These are phyloP conservation scores for Cottoperca gobio DNA, from an alignment of 2,797 vertebrate genomes.

Conservation along the genomic window DNA sequence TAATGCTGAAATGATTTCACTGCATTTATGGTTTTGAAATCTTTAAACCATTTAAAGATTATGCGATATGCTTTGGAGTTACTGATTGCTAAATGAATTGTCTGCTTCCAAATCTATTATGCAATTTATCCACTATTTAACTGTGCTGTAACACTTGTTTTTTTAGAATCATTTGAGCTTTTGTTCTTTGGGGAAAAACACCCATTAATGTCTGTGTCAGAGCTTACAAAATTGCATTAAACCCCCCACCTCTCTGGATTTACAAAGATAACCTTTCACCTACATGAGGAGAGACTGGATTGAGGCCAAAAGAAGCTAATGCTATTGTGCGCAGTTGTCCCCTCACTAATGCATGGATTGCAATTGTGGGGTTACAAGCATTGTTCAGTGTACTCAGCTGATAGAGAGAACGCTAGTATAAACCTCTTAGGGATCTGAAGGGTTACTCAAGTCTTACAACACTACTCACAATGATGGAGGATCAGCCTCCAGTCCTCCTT, in stretches of 20 bases:
- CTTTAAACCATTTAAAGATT: slow-evolving; percentile 12
- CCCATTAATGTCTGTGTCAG: not conserved
- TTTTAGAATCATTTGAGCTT: slow-evolving; percentile 18
- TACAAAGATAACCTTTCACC: slow-evolving; percentile 68
- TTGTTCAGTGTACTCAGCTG: slow-evolving; percentile 59
- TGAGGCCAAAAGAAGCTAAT: slow-evolving; percentile 70
- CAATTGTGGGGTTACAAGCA: slow-evolving; percentile 40
- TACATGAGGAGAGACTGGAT: slow-evolving; percentile 60
- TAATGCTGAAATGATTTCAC: not conserved
- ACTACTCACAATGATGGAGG: slow-evolving; percentile 58
- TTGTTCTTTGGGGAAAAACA: slow-evolving; percentile 15
- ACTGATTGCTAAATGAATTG: slow-evolving; percentile 25
- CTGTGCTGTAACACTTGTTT: slow-evolving; percentile 14
- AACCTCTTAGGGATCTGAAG: slow-evolving; percentile 75
- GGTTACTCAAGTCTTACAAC: slow-evolving; percentile 67
- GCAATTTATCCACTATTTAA: slow-evolving; percentile 16
- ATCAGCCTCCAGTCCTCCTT: slow-evolving; percentile 56
- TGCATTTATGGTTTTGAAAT: slow-evolving; percentile 18
- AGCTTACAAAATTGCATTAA: slow-evolving; percentile 28
- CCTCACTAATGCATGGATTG: slow-evolving; percentile 37
- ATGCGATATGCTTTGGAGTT: not conserved
- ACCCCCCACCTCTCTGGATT: slow-evolving; percentile 16
- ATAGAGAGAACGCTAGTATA: slow-evolving; percentile 46
- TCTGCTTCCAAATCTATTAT: slow-evolving; percentile 32
- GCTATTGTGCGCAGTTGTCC: slow-evolving; percentile 58